Conservation (phyloP, 2,888 invertebrate genomes). For the Cecidostiba fungosa region DNA sequence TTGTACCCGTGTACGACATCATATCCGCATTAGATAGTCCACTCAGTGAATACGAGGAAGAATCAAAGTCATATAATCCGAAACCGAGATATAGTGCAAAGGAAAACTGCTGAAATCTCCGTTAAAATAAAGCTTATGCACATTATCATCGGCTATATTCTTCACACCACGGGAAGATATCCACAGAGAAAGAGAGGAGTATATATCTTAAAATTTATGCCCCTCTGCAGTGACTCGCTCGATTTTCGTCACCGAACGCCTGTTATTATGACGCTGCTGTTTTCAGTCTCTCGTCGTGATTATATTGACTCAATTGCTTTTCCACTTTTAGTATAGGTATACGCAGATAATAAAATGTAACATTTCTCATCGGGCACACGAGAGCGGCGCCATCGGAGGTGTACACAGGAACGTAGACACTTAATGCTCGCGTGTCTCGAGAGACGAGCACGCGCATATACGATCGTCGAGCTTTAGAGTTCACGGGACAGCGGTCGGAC, state of each 20-base stretch:
- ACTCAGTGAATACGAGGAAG: too few species aligned
- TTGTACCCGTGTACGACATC: too few species aligned
- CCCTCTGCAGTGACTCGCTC: neutral
- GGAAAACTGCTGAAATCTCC: too few species aligned
- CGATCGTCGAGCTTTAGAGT: neutral
- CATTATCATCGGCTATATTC: too few species aligned
- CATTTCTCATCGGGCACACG: neutral
- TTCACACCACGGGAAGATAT: neutral
- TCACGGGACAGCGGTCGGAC: neutral
- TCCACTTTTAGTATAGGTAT: neutral
- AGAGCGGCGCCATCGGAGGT: neutral
- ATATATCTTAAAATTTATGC: neutral
- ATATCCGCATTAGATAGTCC: too few species aligned
- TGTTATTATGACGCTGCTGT: conserved; percentile 3
- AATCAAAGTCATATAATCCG: too few species aligned
- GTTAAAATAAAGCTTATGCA: too few species aligned
- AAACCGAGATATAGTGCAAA: too few species aligned
- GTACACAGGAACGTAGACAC: too few species aligned
- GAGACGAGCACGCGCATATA: neutral
- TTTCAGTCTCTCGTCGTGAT: neutral
- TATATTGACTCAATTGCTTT: neutral
- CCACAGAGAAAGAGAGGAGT: neutral
- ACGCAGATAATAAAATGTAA: neutral
- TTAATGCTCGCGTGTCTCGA: neutral
- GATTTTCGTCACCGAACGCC: neutral